Percentiles rank a stretch among this genome's conserved stretches.
These are phyloP conservation scores for Cerceris rybyensis DNA, from an alignment of 2,888 invertebrate species.

Conservation along the genomic window DNA sequence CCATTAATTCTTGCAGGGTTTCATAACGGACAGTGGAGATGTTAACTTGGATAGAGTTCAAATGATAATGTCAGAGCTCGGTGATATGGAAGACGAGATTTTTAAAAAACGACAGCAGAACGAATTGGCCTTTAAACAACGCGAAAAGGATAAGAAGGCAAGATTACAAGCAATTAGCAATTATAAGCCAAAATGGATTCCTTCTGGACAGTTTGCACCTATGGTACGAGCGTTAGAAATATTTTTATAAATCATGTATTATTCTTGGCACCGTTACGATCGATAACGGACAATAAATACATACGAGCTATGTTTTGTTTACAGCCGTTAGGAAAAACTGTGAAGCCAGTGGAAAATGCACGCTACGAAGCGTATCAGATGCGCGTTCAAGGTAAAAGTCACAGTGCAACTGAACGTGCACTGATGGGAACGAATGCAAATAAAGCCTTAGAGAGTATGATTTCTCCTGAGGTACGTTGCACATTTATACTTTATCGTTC, in stretches of 20 bases:
- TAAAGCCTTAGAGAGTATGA: conserved; percentile 82
- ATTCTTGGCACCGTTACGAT: no score
- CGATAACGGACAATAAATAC: not conserved
- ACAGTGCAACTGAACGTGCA: conserved; percentile 62
- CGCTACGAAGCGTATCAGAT: conserved; percentile 90
- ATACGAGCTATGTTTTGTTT: conserved; percentile 1
- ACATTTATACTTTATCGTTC: not conserved
- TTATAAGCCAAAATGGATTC: conserved; percentile 87
- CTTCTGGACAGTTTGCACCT: conserved; percentile 92
- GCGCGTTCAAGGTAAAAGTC: conserved; percentile 82
- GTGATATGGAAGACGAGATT: conserved; percentile 97
- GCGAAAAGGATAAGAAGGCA: conserved; percentile 88
- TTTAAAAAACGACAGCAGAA: conserved; percentile 95
- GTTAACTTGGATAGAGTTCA: conserved; percentile 97
- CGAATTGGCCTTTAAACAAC: conserved; percentile 91
- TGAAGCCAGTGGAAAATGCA: conserved; percentile 86
- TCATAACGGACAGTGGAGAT: conserved; percentile 96
- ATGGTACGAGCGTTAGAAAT: conserved; percentile 82
- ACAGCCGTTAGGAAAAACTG: conserved; percentile 85
- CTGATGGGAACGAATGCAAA: conserved; percentile 64
- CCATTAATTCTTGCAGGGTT: conserved; percentile 86
- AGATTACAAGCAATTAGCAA: conserved; percentile 83
- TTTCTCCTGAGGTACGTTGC: conserved; percentile 80
- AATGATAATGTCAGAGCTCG: conserved; percentile 96
- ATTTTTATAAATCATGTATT: not conserved